Percentiles rank a stretch among this genome's conserved stretches.
Conservation (phyloP, 2,113 vertebrate species). For the Cyanoramphus novaezelandiae region DNA sequence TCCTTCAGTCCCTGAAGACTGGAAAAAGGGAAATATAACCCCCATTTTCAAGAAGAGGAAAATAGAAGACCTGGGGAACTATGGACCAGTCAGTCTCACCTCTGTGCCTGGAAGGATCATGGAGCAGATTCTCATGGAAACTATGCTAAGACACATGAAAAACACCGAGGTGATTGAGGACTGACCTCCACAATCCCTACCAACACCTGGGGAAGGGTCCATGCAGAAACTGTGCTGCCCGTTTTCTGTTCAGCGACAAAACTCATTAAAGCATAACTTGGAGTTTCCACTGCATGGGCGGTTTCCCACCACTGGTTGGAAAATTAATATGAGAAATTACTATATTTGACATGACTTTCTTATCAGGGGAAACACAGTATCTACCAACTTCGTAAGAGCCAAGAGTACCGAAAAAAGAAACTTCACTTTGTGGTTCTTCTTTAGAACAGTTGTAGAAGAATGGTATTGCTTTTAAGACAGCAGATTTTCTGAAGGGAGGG, state of each 20-base stretch:
- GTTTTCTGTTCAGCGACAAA: neutral
- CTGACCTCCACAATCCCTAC: neutral
- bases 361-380: neutral
- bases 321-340: neutral
- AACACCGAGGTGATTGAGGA: neutral
- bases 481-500: neutral
- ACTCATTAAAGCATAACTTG: neutral
- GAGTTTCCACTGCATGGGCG: neutral
- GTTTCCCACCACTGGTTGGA: neutral
- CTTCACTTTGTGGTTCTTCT: neutral
- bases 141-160: neutral
- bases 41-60: neutral
- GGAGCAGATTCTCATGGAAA: neutral
- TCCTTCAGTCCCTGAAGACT: neutral
- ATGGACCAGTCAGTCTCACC: neutral
- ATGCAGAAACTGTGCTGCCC: neutral
- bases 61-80: neutral
- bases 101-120: neutral
- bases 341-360: neutral
- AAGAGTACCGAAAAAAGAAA: neutral
- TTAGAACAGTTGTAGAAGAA: neutral
- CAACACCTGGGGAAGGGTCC: neutral
- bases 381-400: neutral
- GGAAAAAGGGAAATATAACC: neutral
- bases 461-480: neutral